Evolutionary conservation across 2,113 vertebrate genomes (phyloP).

Genomic region (Phaethon lepturus): DNA sequence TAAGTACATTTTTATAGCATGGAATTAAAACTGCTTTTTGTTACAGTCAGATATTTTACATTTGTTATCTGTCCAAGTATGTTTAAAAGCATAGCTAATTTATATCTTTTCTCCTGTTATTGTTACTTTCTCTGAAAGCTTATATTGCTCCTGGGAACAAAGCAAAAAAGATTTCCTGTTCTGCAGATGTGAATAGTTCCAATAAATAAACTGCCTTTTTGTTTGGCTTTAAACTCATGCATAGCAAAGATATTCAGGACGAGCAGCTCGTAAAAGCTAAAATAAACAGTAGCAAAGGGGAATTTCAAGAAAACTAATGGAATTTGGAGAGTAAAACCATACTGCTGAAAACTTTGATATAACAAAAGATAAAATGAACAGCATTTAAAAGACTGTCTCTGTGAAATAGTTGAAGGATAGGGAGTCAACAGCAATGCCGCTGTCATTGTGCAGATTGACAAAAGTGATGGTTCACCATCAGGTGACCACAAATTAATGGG

Average conservation of each 20-base stretch:
- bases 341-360: background rate
- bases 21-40: background rate
- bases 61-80: background rate
- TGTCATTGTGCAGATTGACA: background rate
- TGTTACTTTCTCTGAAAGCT: background rate
- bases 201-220: background rate
- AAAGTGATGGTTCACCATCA: background rate
- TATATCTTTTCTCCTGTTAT: background rate
- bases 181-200: background rate
- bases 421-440: background rate
- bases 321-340: background rate
- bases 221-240: background rate
- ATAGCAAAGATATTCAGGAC: background rate
- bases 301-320: background rate
- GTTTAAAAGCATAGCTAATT: background rate
- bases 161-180: background rate
- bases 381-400: background rate
- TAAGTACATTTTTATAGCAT: background rate
- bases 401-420: background rate
- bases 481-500: background rate
- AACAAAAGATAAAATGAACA: background rate
- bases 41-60: background rate
- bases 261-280: background rate
- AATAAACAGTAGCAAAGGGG: background rate
- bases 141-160: background rate